These are phyloP conservation scores for Perognathus longimembris DNA, from an alignment of 2,113 vertebrate species.

Conservation along the genomic window DNA sequence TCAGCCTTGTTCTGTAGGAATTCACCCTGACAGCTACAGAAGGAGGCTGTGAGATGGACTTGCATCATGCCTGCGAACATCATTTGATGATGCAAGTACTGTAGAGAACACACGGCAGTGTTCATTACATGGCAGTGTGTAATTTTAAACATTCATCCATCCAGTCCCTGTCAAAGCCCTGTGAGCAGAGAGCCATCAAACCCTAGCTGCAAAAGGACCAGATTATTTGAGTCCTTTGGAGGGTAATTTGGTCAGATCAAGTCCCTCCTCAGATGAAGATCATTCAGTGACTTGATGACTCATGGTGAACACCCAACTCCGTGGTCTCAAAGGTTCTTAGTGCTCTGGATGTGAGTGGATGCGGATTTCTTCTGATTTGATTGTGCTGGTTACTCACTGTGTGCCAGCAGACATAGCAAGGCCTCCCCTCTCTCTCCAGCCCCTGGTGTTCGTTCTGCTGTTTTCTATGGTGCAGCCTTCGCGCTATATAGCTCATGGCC, in stretches of 20 bases:
- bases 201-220: not conserved
- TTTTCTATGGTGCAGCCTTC: not conserved
- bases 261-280: not conserved
- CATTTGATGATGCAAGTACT: not conserved
- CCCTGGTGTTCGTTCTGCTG: not conserved
- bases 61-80: not conserved
- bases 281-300: not conserved
- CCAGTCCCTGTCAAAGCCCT: not conserved
- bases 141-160: not conserved
- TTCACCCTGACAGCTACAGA: not conserved
- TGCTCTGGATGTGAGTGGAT: not conserved
- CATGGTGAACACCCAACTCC: not conserved
- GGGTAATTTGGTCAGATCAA: not conserved
- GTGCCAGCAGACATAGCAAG: not conserved
- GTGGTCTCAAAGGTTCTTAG: not conserved
- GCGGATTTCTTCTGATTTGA: not conserved
- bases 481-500: not conserved
- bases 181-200: not conserved
- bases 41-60: not conserved
- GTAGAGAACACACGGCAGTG: not conserved
- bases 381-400: not conserved
- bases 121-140: not conserved
- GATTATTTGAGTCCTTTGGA: not conserved
- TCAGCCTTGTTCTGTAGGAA: not conserved
- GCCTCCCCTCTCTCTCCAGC: too few relatives aligned